Conservation (phyloP, 2,888 invertebrate genomes). For the Alentia gelatinosa region DNA sequence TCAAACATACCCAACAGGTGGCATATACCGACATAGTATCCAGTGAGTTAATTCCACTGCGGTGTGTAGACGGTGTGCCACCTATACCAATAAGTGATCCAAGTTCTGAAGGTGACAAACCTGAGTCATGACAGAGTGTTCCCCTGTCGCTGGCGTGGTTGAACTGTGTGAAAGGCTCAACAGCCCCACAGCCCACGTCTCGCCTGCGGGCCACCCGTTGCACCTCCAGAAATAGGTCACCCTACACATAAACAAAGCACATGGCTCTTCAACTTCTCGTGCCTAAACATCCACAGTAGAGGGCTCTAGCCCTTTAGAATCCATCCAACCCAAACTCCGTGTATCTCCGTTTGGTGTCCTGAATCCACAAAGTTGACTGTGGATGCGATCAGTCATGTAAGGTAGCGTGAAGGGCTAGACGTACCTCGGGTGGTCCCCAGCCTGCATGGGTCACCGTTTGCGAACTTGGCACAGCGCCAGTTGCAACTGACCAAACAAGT, state of each 20-base stretch:
- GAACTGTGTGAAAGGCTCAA: not conserved
- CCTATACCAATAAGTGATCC: not conserved
- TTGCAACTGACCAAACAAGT: slow-evolving; percentile 33
- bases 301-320: not conserved
- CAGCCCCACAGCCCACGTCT: not conserved
- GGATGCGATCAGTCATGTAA: not conserved
- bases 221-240: slow-evolving; percentile 42
- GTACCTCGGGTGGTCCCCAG: not conserved
- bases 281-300: not conserved
- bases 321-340: not conserved
- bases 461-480: not conserved
- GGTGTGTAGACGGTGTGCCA: not conserved
- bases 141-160: not conserved
- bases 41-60: too few relatives aligned
- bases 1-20: not conserved
- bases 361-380: not conserved
- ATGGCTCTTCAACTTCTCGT: slow-evolving; percentile 20
- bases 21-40: not conserved
- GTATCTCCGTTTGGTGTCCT: not conserved
- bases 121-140: too few relatives aligned
- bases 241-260: slow-evolving; percentile 40
- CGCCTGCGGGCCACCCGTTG: not conserved
- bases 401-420: not conserved
- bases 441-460: not conserved
- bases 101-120: too few relatives aligned